Evolutionary conservation across 2,888 invertebrate genomes (phyloP).

Genomic region (Drosophila macrospina): DNA sequence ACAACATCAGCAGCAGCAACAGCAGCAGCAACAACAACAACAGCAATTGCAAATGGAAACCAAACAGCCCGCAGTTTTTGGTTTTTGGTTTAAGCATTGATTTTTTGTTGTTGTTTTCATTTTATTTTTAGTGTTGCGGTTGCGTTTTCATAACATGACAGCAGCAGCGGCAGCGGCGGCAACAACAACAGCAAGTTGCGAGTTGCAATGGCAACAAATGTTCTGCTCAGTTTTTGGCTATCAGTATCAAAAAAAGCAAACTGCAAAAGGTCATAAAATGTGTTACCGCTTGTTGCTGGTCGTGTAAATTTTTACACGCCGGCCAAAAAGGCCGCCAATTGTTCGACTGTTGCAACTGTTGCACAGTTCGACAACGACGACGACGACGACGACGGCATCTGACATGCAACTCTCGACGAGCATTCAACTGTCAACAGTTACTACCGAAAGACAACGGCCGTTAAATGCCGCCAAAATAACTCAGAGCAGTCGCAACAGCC

Average conservation of each 20-base stretch:
- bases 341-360: conserved; percentile 58
- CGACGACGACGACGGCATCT: conserved; percentile 46
- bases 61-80: conserved; percentile 64
- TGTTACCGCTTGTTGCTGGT: conserved; percentile 71
- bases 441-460: conserved; percentile 79
- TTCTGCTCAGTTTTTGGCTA: conserved; percentile 72
- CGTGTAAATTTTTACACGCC: conserved; percentile 79
- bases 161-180: conserved; percentile 35
- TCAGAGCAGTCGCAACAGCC: conserved; percentile 54
- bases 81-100: conserved; percentile 36
- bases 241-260: conserved; percentile 62
- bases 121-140: conserved; percentile 27
- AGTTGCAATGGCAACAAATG: conserved; percentile 48
- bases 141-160: conserved; percentile 76
- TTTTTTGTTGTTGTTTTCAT: conserved; percentile 33
- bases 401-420: conserved; percentile 83
- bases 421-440: conserved; percentile 84
- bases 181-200: conserved; percentile 28
- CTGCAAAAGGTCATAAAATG: conserved; percentile 79
- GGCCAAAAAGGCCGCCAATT: conserved; percentile 71
- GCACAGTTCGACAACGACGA: conserved; percentile 35
- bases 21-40: conserved; percentile 38
- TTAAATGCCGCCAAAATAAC: conserved; percentile 79
- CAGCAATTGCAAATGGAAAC: conserved; percentile 57
- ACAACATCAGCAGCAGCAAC: conserved; percentile 39